Percentiles rank a stretch among this genome's conserved stretches.
Evolutionary conservation across 2,797 vertebrate genomes (phyloP).

Genomic region (Acanthurus tractus): DNA sequence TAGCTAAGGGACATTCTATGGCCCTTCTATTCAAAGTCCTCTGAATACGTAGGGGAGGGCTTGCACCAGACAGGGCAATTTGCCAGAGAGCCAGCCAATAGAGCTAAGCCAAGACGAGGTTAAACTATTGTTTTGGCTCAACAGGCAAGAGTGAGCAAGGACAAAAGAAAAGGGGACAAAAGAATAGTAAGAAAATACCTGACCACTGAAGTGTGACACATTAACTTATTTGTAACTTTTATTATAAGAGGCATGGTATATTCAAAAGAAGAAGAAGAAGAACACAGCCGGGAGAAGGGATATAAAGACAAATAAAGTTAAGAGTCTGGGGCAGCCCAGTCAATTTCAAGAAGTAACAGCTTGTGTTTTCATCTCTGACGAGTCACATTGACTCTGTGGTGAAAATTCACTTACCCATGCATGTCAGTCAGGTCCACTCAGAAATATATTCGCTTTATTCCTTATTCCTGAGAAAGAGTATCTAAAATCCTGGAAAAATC

Average conservation of each 20-base stretch:
- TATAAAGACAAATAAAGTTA: conserved; percentile 10
- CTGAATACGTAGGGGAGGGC: conserved; percentile 82
- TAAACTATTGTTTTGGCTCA: conserved; percentile 89
- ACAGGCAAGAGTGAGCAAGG: conserved; percentile 87
- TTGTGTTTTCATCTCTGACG: conserved; percentile 16
- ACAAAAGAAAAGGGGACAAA: conserved; percentile 84
- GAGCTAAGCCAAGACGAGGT: conserved; percentile 84
- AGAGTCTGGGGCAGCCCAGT: conserved; percentile 18
- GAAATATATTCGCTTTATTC: conserved; percentile 66
- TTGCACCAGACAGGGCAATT: conserved; percentile 84
- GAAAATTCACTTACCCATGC: conserved; percentile 75
- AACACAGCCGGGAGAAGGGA: neutral
- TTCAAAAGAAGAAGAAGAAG: conserved; percentile 20
- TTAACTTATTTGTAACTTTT: conserved; percentile 78
- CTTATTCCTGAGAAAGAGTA: conserved; percentile 73
- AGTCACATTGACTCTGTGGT: conserved; percentile 7
- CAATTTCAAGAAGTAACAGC: conserved; percentile 6
- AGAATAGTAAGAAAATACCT: conserved; percentile 83
- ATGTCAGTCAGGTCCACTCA: conserved; percentile 71
- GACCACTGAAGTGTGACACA: conserved; percentile 77
- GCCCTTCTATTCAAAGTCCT: conserved; percentile 84
- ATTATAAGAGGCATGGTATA: conserved; percentile 44
- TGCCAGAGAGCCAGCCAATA: conserved; percentile 86
- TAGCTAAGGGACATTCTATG: conserved; percentile 85
- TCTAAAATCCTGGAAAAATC: conserved; percentile 77